These are phyloP conservation scores for Phaethornis superciliosus DNA, from an alignment of 2,113 vertebrate genomes.

Conservation along the genomic window DNA sequence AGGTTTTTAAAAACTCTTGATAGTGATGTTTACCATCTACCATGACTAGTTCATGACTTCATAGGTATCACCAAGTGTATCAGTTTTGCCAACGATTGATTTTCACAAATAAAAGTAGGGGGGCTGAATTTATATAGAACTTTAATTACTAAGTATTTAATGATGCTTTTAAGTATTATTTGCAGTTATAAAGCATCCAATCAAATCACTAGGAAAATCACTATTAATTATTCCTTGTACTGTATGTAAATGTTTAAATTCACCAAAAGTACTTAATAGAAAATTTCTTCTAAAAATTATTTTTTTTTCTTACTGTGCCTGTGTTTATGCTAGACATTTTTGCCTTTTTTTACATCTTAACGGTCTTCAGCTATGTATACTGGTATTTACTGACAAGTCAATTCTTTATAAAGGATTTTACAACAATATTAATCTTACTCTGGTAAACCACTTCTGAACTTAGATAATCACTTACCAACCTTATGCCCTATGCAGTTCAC, in stretches of 20 bases:
- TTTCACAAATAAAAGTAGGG: background rate
- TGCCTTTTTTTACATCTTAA: background rate
- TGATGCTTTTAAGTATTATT: background rate
- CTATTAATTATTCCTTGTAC: background rate
- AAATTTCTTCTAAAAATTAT: background rate
- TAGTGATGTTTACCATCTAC: background rate
- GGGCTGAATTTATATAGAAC: background rate
- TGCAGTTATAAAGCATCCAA: background rate
- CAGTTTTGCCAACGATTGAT: background rate
- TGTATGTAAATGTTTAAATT: background rate
- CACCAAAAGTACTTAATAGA: background rate
- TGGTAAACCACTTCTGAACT: background rate
- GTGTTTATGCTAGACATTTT: background rate
- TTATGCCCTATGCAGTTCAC: background rate
- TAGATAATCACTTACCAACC: background rate
- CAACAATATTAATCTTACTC: background rate
- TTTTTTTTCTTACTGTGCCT: background rate
- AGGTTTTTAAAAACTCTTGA: background rate
- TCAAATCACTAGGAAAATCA: background rate
- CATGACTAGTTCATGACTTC: background rate
- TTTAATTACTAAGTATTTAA: background rate
- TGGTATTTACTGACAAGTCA: background rate
- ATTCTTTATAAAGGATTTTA: background rate
- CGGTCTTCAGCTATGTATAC: background rate
- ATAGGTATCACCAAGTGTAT: rapidly evolving